Evolutionary conservation across 2,888 invertebrate genomes (phyloP), one percentile per base, ranked within the genome.

Genomic region (Ormyrus nitidulus): DNA sequence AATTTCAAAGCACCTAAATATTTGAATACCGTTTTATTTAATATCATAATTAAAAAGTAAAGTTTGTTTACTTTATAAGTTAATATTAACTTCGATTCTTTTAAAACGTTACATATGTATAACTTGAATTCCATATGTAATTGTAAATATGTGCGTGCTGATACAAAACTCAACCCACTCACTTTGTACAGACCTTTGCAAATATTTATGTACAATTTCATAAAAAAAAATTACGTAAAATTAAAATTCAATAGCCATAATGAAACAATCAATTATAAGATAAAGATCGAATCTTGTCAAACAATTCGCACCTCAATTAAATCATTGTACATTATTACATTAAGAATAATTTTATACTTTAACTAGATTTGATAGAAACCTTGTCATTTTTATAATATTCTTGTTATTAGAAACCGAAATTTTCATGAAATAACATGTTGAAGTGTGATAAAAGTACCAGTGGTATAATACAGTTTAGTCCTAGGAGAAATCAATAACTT

Each of bases 131-230:
- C 77, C 70, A 62, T 79, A 78, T 76, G 54, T 54, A 61, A 81
- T 73, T 82, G 81, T 79, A 82, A 82, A 82, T 82, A 82, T 56
- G 51, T 62, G 74, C 58, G 79, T 74, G 71, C 34, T 70, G 66
- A 77, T 79, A 58, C 49, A 9, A 76, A 64, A 77, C 79, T 77
- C 49, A 34, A 72, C 66, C 65, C 65, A 59, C 53, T 80, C 72
- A 71, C 56, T 79, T 75, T 82, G 81, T 82, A 82, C 81, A 82
- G 66, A 79, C 49, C 49, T 79, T 77, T 79, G 74, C 77, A 79
- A 81, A 79, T 77, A 77, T 77, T 79, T 74, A 77, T 79, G 75
- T 79, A 79, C 64, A 77, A 79, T 79, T 79, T 79, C 70, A 73
- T 79, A 74, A 74, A 53, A 65, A 13, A 19, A 68, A 70, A 73